phyloP scores from a whole-genome alignment of 2,888 invertebrate species.

The Danaus chrysippus region DNA sequence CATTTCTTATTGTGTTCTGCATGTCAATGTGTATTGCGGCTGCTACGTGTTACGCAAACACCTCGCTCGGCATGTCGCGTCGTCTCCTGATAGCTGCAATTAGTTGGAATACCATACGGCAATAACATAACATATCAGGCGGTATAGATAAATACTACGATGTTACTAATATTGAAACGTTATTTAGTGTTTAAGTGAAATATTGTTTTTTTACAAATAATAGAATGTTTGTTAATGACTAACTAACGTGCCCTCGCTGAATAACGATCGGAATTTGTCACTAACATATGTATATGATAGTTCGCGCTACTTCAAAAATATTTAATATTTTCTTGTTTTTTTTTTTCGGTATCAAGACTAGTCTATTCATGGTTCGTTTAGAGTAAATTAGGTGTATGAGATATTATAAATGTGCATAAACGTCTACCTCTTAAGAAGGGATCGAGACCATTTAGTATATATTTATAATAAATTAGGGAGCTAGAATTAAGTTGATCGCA shows the following conservation, averaged over 20 bases:
- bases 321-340: no score
- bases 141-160: constrained; percentile 48
- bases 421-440: constrained; percentile 16
- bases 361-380: neutral
- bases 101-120: constrained; percentile 50
- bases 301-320: no score
- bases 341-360: neutral
- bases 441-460: constrained; percentile 5
- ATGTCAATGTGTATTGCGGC: constrained; percentile 37
- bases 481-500: constrained; percentile 6
- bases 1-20: constrained; percentile 23
- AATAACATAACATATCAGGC: constrained; percentile 72
- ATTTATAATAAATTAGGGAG: constrained; percentile 4
- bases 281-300: neutral
- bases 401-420: constrained; percentile 4
- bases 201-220: constrained; percentile 27
- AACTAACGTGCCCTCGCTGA: constrained; percentile 48
- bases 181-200: constrained; percentile 56
- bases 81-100: constrained; percentile 48
- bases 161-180: constrained; percentile 54
- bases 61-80: constrained; percentile 58
- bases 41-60: constrained; percentile 48
- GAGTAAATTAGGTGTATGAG: constrained; percentile 2
- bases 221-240: constrained; percentile 35
- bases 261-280: constrained; percentile 15